Base-by-base conservation (phyloP, 2,797 vertebrate species). In the Malacoctenus gilli region DNA sequence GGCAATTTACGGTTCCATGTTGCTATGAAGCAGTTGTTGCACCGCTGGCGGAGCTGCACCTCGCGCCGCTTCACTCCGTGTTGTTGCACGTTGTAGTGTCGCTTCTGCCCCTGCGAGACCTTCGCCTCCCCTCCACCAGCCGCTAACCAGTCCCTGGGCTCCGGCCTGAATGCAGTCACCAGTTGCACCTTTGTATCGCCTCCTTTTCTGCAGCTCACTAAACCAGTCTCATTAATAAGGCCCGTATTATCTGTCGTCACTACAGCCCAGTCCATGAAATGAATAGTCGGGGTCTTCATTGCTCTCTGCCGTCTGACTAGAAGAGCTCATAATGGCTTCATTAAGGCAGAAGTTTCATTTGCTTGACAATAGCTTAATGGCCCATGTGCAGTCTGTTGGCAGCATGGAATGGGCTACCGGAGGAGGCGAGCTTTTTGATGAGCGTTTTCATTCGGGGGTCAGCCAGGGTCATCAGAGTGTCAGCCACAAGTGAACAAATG, bases 311-410 rank as follows among this genome's bases (percentile, higher is more conserved):
- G 87, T 90, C 86, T 86, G 87, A 89, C 77, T 81, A 76, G 77
- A 83, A 86, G 86, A 82, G 89, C 92, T 91, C 90, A 92, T 93
- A 93, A 92, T 92, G 91, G 93, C 89, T 93, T 92, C 91, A 93
- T 93, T 91, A 85, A 93, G 91, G 90, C 90, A 91, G 89, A 89
- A 89, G 87, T 90, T 92, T 85, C 67, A 91, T 93, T 92, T 92
- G 90, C 84, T 89, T 92, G 85, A 93, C 92, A 93, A 94, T 91
- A 88, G 89, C 75, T 92, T 93, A 93, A 92, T 89, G 84, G 87
- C 85, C 84, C 76, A 84, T 87, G 85, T 67, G 80, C 79, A 82
- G 86, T 88, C 86, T 83, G 85, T 89, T 89, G 79, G 79, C 79
- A 61, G 62, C 68, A 46, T 18, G 75, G 70, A 73, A 77, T 77